Conservation (phyloP, 2,888 invertebrate genomes). For the Oxyteleia sp. region DNA sequence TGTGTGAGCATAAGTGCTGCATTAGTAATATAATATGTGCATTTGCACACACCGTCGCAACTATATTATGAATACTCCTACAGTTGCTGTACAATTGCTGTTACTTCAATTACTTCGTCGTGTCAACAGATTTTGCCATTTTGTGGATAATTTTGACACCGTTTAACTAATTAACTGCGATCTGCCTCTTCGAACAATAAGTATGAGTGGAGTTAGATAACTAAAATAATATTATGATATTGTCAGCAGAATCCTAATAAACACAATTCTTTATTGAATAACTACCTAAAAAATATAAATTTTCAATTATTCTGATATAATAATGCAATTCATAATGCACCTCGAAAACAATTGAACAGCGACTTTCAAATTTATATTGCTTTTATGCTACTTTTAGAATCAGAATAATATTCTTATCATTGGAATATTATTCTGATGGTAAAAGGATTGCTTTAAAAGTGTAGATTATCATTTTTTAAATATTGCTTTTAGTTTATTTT, state of each 20-base stretch:
- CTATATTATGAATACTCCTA: conserved; percentile 37
- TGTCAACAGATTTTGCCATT: conserved; percentile 26
- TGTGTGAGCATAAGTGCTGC: too few species aligned
- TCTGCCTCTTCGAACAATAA: conserved; percentile 7
- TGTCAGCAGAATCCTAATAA: not conserved
- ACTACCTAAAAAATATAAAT: not conserved
- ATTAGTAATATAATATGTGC: too few species aligned
- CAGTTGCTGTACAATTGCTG: conserved; percentile 30
- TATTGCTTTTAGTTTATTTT: too few species aligned
- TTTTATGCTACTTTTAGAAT: too few species aligned
- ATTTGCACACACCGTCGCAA: too few species aligned
- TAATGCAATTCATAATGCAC: conserved; percentile 18
- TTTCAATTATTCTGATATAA: conserved; percentile 8
- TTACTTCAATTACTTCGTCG: conserved; percentile 41
- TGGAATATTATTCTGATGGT: too few species aligned
- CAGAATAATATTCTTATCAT: too few species aligned
- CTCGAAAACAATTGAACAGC: too few species aligned
- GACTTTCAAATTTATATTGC: too few species aligned
- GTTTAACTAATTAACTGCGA: conserved; percentile 8
- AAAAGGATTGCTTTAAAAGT: too few species aligned
- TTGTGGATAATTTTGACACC: conserved; percentile 32
- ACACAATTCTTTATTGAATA: not conserved
- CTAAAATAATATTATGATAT: conserved; percentile 7
- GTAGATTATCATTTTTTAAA: too few species aligned
- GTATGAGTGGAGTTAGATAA: too few species aligned